These are phyloP conservation scores for Coracopsis vasa DNA, from an alignment of 2,113 vertebrate genomes.

Conservation along the genomic window DNA sequence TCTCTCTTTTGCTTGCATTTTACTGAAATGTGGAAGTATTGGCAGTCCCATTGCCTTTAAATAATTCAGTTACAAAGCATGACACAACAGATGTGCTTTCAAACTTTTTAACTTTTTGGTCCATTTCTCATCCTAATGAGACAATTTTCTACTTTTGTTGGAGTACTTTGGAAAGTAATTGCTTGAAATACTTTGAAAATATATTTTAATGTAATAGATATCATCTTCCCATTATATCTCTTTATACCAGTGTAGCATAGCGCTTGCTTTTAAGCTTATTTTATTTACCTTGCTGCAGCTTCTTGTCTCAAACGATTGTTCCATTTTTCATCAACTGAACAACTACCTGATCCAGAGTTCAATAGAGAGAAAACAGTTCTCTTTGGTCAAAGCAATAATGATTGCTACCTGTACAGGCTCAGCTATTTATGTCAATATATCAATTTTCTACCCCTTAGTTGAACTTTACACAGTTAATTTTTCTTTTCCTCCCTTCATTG, in stretches of 20 bases:
- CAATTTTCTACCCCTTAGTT: conserved; percentile 45
- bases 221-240: background rate
- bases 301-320: conserved; percentile 15
- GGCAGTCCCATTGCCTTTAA: background rate
- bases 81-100: background rate
- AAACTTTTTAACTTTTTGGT: background rate
- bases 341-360: background rate
- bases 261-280: conserved; percentile 9
- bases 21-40: background rate
- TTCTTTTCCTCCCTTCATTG: conserved; percentile 14
- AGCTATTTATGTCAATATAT: conserved; percentile 50
- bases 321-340: conserved; percentile 44
- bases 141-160: background rate
- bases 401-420: conserved; percentile 41
- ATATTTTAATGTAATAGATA: background rate
- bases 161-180: background rate
- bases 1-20: background rate
- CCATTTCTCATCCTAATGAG: background rate
- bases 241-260: background rate
- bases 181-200: background rate
- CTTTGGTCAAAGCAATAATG: conserved; percentile 13
- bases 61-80: background rate
- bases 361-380: conserved; percentile 7
- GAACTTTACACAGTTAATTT: conserved; percentile 42
- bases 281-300: conserved; percentile 21